Base-by-base conservation (phyloP, 1,140 invertebrate species). In the Pectinophora gossypiella region DNA sequence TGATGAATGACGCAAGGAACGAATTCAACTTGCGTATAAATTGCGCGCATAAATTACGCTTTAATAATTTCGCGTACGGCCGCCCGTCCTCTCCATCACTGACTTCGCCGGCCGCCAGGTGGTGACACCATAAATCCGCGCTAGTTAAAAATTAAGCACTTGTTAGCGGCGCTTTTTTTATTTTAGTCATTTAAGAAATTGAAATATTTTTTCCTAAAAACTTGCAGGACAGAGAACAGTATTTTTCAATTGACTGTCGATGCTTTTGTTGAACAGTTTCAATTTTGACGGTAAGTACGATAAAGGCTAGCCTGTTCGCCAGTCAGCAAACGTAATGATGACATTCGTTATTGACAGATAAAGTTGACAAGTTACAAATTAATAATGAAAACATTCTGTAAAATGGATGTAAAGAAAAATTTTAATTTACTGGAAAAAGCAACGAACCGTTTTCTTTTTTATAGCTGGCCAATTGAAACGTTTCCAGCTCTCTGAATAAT, bases 401-500 rank as follows among this genome's bases (percentile, higher is more conserved):
- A 49, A 79, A 81, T 68, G 72, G 73, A 81, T 83, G 83, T 82
- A 79, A 86, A 84, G 76, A 83, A 75, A 72, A 75, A 60, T 80
- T 82, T 83, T 85, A 82, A 83, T 83, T 87, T 83, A 87, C 78
- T 84, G 76, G 76, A 83, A 82, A 81, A 82, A 82, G 77, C 81
- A 87, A 84, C 81, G 84, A 87, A 87, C 81, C 80, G 75, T 80
- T 80, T 76, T 72, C 70, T 84, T 87, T 86, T 87, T 82, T 85
- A 84, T 77, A 87, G 80, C 78, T 82, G 76, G 81, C 80, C 84
- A 87, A 87, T 85, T 87, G 78, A 85, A 87, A 84, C 78, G 72
- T 85, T 85, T 87, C 81, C 84, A 87, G 84, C 68, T 87, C 84
- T 84, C 64, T 87, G 84, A 82, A 87, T 85, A 84, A 87, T 87